Conservation (phyloP, 2,113 vertebrate species). For the Triplophysa rosa region DNA sequence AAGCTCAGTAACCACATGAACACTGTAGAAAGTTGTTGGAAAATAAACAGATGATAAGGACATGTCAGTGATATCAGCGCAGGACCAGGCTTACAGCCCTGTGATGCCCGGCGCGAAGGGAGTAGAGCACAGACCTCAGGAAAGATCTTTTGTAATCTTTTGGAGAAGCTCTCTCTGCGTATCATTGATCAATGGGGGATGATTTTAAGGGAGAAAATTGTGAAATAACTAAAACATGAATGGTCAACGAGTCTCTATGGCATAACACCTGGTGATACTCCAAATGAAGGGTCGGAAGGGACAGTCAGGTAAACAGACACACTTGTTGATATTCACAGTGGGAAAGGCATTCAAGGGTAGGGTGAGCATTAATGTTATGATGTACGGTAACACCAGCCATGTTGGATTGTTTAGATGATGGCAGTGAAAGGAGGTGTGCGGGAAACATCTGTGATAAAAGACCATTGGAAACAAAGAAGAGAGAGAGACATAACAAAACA, state of each 20-base stretch:
- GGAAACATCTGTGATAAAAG: conserved; percentile 58
- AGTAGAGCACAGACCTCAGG: neutral
- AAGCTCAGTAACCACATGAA: conserved; percentile 52
- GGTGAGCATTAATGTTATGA: conserved; percentile 5
- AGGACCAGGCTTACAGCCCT: conserved; percentile 2
- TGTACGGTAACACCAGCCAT: conserved; percentile 19
- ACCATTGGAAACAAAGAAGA: conserved; percentile 22
- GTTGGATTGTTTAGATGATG: conserved; percentile 68
- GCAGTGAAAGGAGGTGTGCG: conserved; percentile 55
- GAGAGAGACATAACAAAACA: conserved; percentile 23
- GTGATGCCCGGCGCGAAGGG: neutral
- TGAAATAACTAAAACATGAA: conserved; percentile 24
- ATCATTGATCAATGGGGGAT: conserved; percentile 10
- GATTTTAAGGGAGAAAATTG: conserved; percentile 19
- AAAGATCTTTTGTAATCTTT: conserved; percentile 1
- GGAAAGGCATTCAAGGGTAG: conserved; percentile 26
- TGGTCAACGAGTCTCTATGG: conserved; percentile 55
- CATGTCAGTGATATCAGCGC: conserved; percentile 51
- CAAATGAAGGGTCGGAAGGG: conserved; percentile 47
- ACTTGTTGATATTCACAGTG: conserved; percentile 28
- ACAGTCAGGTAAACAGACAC: conserved; percentile 8
- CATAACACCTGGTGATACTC: conserved; percentile 59
- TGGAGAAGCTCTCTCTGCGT: neutral
- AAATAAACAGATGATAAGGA: conserved; percentile 68
- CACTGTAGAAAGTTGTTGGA: conserved; percentile 60